Conservation (phyloP, 2,888 invertebrate species). For the Petrolisthes manimaculis region DNA sequence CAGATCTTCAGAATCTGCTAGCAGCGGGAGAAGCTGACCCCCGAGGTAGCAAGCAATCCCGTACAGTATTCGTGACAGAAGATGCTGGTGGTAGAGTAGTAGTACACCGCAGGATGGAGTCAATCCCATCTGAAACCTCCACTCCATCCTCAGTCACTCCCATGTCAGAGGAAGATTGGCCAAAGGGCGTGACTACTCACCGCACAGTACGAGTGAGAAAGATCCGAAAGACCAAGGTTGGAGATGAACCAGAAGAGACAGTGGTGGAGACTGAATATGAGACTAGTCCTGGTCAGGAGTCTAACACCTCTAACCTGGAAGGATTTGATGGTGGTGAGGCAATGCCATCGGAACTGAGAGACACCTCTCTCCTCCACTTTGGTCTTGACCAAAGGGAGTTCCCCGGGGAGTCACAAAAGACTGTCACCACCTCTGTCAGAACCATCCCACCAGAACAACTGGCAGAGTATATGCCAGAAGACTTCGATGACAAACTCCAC, state of each 20-base stretch:
- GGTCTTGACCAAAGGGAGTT: slow-evolving; percentile 52
- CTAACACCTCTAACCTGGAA: slow-evolving; percentile 27
- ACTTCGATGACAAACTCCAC: slow-evolving; percentile 45
- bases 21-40: slow-evolving; percentile 30
- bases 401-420: slow-evolving; percentile 43
- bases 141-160: not conserved
- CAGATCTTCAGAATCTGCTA: slow-evolving; percentile 18
- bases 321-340: slow-evolving; percentile 18
- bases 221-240: slow-evolving; percentile 45
- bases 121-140: not conserved
- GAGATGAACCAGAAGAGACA: slow-evolving; percentile 52
- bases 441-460: slow-evolving; percentile 37
- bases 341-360: slow-evolving; percentile 43
- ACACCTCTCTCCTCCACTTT: slow-evolving; percentile 55
- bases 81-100: slow-evolving; percentile 53
- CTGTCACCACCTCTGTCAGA: slow-evolving; percentile 34
- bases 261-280: slow-evolving; percentile 44
- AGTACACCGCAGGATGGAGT: slow-evolving; percentile 52
- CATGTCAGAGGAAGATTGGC: slow-evolving; percentile 23
- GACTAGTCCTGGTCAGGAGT: slow-evolving; percentile 32
- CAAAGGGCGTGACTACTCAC: slow-evolving; percentile 37
- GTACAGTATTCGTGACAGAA: slow-evolving; percentile 52
- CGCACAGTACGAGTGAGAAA: slow-evolving; percentile 46
- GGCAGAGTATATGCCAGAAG: slow-evolving; percentile 37
- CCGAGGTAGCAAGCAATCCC: slow-evolving; percentile 36